Conservation (phyloP, 2,888 invertebrate genomes). For the Tachina fera region DNA sequence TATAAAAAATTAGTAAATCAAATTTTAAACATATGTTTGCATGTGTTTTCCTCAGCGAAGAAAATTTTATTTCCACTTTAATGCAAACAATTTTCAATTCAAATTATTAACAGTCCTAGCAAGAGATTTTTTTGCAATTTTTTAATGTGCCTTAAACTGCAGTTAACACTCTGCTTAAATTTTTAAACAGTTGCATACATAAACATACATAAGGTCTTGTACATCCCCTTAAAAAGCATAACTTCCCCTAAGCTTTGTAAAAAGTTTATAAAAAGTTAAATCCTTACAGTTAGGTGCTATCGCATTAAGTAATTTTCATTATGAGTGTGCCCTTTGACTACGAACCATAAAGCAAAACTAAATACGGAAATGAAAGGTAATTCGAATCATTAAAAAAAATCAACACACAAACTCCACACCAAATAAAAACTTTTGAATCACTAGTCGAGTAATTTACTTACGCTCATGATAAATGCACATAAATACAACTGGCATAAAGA, state of each 20-base stretch:
- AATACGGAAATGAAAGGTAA: slow-evolving; percentile 41
- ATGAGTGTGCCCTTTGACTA: slow-evolving; percentile 29
- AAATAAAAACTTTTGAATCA: slow-evolving; percentile 13
- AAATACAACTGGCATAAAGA: slow-evolving; percentile 33
- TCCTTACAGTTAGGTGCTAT: background rate
- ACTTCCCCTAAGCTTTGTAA: background rate
- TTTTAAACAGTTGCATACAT: background rate
- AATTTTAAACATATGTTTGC: too few relatives aligned
- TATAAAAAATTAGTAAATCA: too few relatives aligned
- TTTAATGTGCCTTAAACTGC: too few relatives aligned
- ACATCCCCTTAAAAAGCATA: background rate
- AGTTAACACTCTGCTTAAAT: too few relatives aligned
- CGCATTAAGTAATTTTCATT: slow-evolving; percentile 36
- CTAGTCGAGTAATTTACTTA: slow-evolving; percentile 45
- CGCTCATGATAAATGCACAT: slow-evolving; percentile 60
- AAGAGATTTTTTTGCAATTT: too few relatives aligned
- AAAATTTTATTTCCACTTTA: too few relatives aligned
- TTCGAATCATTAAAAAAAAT: slow-evolving; percentile 29
- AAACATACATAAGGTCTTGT: background rate
- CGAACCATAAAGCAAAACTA: slow-evolving; percentile 26
- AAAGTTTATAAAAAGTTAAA: background rate
- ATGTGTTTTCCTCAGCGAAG: too few relatives aligned
- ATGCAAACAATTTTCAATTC: too few relatives aligned
- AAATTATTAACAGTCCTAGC: too few relatives aligned
- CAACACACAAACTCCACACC: background rate